Evolutionary conservation across 2,113 vertebrate genomes (phyloP).

Genomic region (Ptilorrhoa leucosticta): DNA sequence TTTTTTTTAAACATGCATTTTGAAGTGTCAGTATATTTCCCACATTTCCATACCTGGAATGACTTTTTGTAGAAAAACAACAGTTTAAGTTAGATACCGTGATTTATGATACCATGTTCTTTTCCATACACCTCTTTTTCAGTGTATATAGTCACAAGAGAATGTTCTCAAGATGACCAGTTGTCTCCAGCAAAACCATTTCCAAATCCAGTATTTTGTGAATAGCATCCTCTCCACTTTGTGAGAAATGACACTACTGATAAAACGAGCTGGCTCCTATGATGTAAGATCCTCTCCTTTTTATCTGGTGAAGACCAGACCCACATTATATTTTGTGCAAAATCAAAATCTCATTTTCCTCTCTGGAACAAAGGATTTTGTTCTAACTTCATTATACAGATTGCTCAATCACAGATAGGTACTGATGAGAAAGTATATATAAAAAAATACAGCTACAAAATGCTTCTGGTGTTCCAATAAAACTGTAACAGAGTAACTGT

Average conservation of each 20-base stretch:
- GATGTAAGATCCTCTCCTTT: background rate
- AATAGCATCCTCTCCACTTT: background rate
- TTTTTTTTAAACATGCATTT: background rate
- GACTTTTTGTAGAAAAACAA: conserved; percentile 46
- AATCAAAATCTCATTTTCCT: background rate
- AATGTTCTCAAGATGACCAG: background rate
- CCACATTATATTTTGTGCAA: background rate
- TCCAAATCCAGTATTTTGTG: background rate
- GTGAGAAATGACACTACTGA: background rate
- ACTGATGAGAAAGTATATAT: background rate
- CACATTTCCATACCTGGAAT: conserved; percentile 35
- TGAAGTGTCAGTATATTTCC: background rate
- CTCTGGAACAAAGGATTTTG: background rate
- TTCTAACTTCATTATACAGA: background rate
- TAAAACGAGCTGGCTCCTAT: background rate
- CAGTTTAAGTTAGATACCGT: background rate
- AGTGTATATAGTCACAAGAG: background rate
- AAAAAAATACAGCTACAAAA: background rate
- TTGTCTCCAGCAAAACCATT: background rate
- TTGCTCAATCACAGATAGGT: background rate
- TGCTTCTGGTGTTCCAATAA: background rate
- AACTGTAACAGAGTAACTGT: background rate
- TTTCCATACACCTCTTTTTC: background rate
- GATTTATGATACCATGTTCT: fast-evolving
- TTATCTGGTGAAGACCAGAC: background rate